phyloP scores from a whole-genome alignment of 2,797 vertebrate genomes.

The Saxicola maurus region DNA sequence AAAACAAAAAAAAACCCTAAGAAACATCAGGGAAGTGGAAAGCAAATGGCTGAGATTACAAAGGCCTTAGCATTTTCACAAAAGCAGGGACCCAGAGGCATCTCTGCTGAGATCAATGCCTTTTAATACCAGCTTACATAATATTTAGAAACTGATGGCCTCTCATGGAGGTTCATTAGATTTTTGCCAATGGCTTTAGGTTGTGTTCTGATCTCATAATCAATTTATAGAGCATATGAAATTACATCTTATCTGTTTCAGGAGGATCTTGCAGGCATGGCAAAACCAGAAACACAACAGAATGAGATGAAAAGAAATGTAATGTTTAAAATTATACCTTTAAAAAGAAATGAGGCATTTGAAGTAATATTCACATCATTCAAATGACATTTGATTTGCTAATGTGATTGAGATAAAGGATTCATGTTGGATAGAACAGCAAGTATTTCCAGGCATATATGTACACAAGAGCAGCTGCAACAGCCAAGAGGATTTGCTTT shows the following conservation, averaged over 20 bases:
- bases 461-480: neutral
- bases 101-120: neutral
- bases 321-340: neutral
- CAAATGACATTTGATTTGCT: neutral
- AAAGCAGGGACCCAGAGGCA: neutral
- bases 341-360: neutral
- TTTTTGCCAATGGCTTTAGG: neutral
- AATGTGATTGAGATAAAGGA: neutral
- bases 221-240: neutral
- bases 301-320: neutral
- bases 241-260: neutral
- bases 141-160: neutral
- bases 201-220: neutral
- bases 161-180: neutral
- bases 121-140: neutral
- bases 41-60: neutral
- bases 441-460: neutral
- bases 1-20: neutral
- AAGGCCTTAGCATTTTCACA: neutral
- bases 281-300: neutral
- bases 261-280: neutral
- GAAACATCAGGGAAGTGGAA: neutral
- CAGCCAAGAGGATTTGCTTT: neutral
- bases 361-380: neutral
- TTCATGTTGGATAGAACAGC: neutral